Evolutionary conservation across 2,113 vertebrate species (phyloP), one percentile per base, ranked within the genome.

Genomic region (Sebastes schlegelii): DNA sequence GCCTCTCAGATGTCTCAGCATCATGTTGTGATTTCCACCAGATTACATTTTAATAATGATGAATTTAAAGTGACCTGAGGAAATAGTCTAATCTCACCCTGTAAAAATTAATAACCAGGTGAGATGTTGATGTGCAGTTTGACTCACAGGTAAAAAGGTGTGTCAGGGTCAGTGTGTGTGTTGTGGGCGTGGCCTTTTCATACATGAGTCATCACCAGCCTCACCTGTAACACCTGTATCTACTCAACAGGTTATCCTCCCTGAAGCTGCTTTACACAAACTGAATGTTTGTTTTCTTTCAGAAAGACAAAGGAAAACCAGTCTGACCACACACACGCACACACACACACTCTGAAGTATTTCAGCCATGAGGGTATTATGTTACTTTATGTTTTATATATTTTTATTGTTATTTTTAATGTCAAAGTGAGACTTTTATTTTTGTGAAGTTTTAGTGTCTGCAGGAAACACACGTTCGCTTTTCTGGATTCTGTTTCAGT

Each of bases 301-400:
- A 11, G 1, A 17, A 43, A 43, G 19, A 52, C 2, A 16, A 49
- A 49, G 45, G 6, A 77, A 45, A 46, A 66, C 49, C 21, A 26
- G 63, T 34, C 63, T 34, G n/a, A 26, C 5, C 73, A 40, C 45
- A 69, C 26, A 51, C 45, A 45, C 16, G 62, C 55, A 69, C 67
- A 69, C 67, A 42, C 49, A 26, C 43, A 8, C n/a, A 65, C 62
- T 26, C n/a, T 76, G 51, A 72, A 77, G 80, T 80, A 51, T 87
- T 86, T 82, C 70, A 83, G 54, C 80, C 80, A 72, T 79, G 55
- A 83, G 45, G 72, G 57, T 72, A 74, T 88, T 81, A 71, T 75
- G 26, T 51, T 69, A 8, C 49, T 66, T 57, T 6, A 4, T 48
- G 1, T 67, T 77, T 61, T 77, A 55, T 82, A 54, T 77, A 57